Base-by-base conservation (phyloP, 37 sponge, comb jelly and placozoan species). In the Ephydatia muelleri region DNA sequence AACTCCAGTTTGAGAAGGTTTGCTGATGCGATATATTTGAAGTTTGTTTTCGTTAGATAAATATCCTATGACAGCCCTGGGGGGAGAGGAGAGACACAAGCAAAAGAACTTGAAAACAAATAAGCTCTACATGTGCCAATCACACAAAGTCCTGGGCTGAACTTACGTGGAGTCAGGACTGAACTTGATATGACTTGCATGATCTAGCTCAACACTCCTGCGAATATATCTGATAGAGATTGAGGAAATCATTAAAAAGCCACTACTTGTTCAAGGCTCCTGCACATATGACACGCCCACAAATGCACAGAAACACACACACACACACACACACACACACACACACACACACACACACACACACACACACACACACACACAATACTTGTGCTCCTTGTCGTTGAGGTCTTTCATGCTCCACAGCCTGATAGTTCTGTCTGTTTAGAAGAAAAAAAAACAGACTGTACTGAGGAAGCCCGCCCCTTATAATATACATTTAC, bases 151-250 rank as follows among this genome's bases (percentile, higher is more conserved):
- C 25, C 8, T 48, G 1, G 65, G 21, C 3, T 39, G 22, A 14
- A 78, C 91, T 39, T 74, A 92, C 92, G 80, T 96, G 38, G 89
- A 88, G 84, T 96, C 96, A 65, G 96, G 96, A 84, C 96, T 96
- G 78, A 96, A 86, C 36, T 82, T 86, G 43, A 93, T 73, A 43
- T 88, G 85, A 36, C 85, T 91, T 79, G 87, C 89, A 80, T 79
- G 73, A 65, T 93, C 94, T 27, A 90, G 68, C 1, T 93, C 92
- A 25, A 93, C 69, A 67, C 86, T 91, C 36, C 73, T 82, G 6
- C 87, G 68, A 27, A 76, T 67, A 48, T 77, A 91, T 80, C 90
- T 95, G 76, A 49, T 67, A 65, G 49, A 73, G 70, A n/a, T 21
- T 21, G 34, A 82, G 19, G 65, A 66, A 16, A 14, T 21, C 19